Percentiles rank a stretch among this genome's conserved stretches.
Conservation (phyloP, 2,888 invertebrate species). For the Thereva unica region DNA sequence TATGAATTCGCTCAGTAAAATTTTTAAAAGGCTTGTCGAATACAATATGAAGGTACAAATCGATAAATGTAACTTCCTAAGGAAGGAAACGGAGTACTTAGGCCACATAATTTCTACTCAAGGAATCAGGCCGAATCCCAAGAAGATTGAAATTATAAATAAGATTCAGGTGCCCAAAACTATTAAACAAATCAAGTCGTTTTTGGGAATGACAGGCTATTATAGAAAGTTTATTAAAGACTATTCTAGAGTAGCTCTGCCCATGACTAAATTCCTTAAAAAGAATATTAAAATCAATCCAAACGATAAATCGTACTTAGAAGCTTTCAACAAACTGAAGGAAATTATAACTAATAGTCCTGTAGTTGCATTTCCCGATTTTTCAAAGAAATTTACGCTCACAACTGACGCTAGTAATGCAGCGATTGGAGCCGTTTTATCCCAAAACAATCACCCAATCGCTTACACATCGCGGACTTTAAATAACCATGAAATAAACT, state of each 20-base stretch:
- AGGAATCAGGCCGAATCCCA: slow-evolving; percentile 29
- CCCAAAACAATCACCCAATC: slow-evolving; percentile 25
- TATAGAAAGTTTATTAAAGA: slow-evolving; percentile 35
- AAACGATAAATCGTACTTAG: slow-evolving; percentile 43
- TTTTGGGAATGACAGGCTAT: slow-evolving; percentile 36
- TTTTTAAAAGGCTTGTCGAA: slow-evolving; percentile 26
- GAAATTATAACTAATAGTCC: slow-evolving; percentile 29
- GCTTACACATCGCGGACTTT: slow-evolving; percentile 19
- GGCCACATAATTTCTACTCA: slow-evolving; percentile 29
- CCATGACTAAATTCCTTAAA: slow-evolving; percentile 24
- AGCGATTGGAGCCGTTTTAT: slow-evolving; percentile 32
- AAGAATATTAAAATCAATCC: slow-evolving; percentile 21
- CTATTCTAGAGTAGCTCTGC: slow-evolving; percentile 28
- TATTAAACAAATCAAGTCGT: slow-evolving; percentile 34
- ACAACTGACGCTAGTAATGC: slow-evolving; percentile 29
- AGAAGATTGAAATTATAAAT: slow-evolving; percentile 33
- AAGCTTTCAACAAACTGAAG: slow-evolving; percentile 34
- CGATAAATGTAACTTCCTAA: slow-evolving; percentile 35
- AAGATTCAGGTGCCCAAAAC: slow-evolving; percentile 28
- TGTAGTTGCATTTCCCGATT: slow-evolving; percentile 30
- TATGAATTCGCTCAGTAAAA: slow-evolving; percentile 24
- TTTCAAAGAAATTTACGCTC: slow-evolving; percentile 30
- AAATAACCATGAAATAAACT: slow-evolving; percentile 20
- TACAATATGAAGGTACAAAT: slow-evolving; percentile 33
- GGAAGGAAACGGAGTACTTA: slow-evolving; percentile 32